Evolutionary conservation across 2,113 vertebrate species (phyloP), one percentile per base, ranked within the genome.

Genomic region (Aix galericulata): DNA sequence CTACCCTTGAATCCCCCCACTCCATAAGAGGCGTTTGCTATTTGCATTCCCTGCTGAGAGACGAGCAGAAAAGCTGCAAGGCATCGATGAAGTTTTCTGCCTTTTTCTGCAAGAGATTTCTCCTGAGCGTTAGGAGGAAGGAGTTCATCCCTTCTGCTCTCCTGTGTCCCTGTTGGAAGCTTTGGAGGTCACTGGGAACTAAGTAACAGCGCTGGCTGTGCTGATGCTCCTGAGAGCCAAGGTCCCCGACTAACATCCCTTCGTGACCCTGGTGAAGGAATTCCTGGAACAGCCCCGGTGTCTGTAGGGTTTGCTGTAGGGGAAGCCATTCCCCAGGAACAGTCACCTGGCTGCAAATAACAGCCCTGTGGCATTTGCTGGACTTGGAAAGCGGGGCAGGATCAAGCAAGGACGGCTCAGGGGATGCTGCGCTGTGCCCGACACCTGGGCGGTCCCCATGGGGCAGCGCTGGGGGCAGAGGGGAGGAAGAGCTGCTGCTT

Each of bases 1-100:
- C 81, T 74, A 8, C 50, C 67, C 8, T 38, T 55, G 38, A 60
- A 16, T 23, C 52, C 86, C 44, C 40, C 29, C 2, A 1, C 42
- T 97, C 59, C 46, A 59, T 46, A 8, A 76, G 73, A 53, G 82
- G 85, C 59, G 3, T 80, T 93, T 83, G 74, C n/a, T 50, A 21
- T 90, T 94, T 92, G 20, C 46, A 8, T 74, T 83, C 17, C 0
- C 29, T 82, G 0, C 71, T 53, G 64, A 44, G 53, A 42, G 59
- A 32, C 3, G 74, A 50, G 69, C 82, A 90, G 64, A 23, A 75
- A 34, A 56, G 42, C 82, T 66, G 25, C 53, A 62, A 62, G 75
- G 55, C 63, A 53, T 13, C 23, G 26, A 3, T 3, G 0, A 52
- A 14, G 27, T 78, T 84, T 36, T 72, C 55, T 89, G 63, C 31